Base-by-base conservation (phyloP, 2,888 invertebrate genomes). In the Conchocele bisecta region DNA sequence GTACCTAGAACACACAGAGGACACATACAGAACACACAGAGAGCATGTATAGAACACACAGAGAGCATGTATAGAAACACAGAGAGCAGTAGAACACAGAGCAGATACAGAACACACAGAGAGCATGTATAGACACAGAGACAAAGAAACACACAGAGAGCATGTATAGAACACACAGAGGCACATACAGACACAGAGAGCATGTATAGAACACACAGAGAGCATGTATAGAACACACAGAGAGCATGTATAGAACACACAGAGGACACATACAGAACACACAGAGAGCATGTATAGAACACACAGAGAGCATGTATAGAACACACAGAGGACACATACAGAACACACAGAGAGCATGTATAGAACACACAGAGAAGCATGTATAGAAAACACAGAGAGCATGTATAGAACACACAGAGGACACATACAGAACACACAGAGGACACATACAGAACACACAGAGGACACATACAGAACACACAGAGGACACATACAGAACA, bases 1-100 rank as follows among this genome's bases (percentile, higher is more conserved):
- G 89, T 89, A n/a, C 85, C 89, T 89, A 72, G 5, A 81, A 64
- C 7, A 28, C 51, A 17, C n/a, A 50, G 39, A 54, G 9, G 15
- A 22, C 41, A 20, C 17, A 22, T 22, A 41, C 41, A 41, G 6
- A 41, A 6, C 17, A 20, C 17, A 9, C 11, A 41, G 22, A 20
- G 41, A 9, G 17, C 41, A 41, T 20, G 6, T 9, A 3, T 6
- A 41, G 41, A 17, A 41, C 41, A 6, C 41, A 41, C 11, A 41
- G 17, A 54, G n/a, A 3, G 24, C 9, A 13, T 41, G n/a, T n/a
- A 15, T 15, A 13, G 17, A 15, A 44, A 28, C 20, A 22, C 44
- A 17, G 15, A 22, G 15, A 44, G 17, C 44, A 17, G 6, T 20
- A 17, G 22, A 17, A 41, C 11, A 41, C 22, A 22, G 11, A 9